phyloP scores from a whole-genome alignment of 2,888 invertebrate species.

The Lasioglossum leucozonium region DNA sequence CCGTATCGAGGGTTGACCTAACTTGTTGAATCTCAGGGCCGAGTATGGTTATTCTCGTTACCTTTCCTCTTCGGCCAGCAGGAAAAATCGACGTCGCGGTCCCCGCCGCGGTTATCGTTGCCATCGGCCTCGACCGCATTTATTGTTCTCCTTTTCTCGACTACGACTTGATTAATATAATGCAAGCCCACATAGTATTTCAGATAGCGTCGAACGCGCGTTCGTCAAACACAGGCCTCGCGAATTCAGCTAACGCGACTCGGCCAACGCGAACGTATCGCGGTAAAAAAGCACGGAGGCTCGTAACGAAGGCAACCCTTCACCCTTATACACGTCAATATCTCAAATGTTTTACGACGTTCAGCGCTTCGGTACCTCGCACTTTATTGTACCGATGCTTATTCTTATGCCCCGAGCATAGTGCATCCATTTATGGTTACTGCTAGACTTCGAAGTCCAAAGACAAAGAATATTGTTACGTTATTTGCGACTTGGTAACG shows the following conservation, averaged over 20 bases:
- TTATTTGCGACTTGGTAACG: no score
- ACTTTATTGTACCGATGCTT: not conserved
- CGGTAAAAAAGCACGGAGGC: not conserved
- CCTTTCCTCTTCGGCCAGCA: constrained; percentile 4
- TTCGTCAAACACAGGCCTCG: not conserved
- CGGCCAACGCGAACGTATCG: not conserved
- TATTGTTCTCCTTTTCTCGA: constrained; percentile 31
- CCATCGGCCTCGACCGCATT: constrained; percentile 41
- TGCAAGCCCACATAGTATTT: not conserved
- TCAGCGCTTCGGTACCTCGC: not conserved
- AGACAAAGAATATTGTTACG: not conserved
- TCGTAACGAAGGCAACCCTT: not conserved
- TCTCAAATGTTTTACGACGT: not conserved
- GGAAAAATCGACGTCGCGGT: constrained; percentile 38
- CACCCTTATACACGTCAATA: not conserved
- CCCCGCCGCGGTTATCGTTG: constrained; percentile 20
- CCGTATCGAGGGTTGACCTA: constrained; percentile 42
- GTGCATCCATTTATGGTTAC: not conserved
- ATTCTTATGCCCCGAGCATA: not conserved
- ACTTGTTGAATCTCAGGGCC: constrained; percentile 56
- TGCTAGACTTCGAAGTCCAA: not conserved
- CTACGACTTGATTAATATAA: constrained; percentile 13
- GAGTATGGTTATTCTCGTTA: constrained; percentile 40
- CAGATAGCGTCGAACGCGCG: not conserved
- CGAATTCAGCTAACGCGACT: not conserved